Conservation (phyloP, 23 tunicate species). For the Botrylloides violaceus region DNA sequence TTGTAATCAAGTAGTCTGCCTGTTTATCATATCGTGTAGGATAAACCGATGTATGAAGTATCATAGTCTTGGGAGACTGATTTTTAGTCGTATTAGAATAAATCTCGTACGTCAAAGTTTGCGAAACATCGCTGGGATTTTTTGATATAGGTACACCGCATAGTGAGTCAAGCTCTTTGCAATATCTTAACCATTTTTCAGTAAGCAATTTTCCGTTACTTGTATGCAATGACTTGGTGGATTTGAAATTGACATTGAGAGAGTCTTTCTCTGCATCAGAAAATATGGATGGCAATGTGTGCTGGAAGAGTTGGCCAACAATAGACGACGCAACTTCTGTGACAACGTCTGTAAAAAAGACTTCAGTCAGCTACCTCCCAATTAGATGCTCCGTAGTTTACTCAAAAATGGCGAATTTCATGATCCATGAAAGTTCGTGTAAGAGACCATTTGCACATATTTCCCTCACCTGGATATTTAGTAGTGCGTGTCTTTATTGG, state of each 20-base stretch:
- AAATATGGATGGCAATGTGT: background rate
- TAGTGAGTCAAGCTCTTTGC: background rate
- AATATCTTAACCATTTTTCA: background rate
- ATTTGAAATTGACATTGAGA: background rate
- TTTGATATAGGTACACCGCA: slow-evolving; percentile 5
- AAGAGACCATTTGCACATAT: too few species aligned
- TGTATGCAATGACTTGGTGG: background rate
- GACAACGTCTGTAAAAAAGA: too few species aligned
- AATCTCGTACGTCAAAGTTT: background rate
- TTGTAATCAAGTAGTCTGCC: background rate
- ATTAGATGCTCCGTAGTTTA: too few species aligned
- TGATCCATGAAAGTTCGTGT: too few species aligned
- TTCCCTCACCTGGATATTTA: too few species aligned
- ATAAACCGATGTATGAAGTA: slow-evolving; percentile 4
- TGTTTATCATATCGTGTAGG: background rate
- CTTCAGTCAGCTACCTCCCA: too few species aligned
- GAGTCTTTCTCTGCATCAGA: background rate
- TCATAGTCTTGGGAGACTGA: background rate
- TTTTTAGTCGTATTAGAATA: background rate
- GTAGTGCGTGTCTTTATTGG: too few species aligned
- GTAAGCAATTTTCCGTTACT: background rate
- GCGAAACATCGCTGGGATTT: background rate
- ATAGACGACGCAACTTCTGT: background rate
- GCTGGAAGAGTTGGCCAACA: background rate
- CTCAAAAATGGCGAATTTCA: too few species aligned